Evolutionary conservation across 2,113 vertebrate species (phyloP), one percentile per base, ranked within the genome.

Genomic region (Hippocampus comes): DNA sequence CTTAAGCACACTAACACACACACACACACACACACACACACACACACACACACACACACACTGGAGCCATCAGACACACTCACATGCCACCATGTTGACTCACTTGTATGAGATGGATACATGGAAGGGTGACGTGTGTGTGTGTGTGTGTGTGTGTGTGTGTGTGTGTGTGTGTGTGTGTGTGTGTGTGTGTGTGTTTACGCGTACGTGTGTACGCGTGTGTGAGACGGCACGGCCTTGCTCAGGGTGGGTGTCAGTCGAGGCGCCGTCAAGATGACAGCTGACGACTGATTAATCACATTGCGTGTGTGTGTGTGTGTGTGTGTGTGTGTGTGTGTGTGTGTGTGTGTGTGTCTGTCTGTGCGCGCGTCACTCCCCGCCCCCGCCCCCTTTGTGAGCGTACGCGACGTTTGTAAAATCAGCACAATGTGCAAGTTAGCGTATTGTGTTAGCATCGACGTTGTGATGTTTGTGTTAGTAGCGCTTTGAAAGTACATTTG

Each of bases 71-170:
- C 82, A 87, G 23, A 84, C 82, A 83, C 87, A 87, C 87, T 87
- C 82, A 68, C 80, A 84, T 86, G 85, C 85, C 85, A 65, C 83
- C 78, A 70, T 72, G 82, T 86, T 84, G 87, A 87, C 83, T 87
- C 83, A 84, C 72, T 72, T 48, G 75, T 68, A 76, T 57, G 68
- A 82, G 82, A 78, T 46, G 77, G 76, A 73, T 75, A 63, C 76
- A 68, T 76, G 71, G 57, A 46, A 55, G 65, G 80, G 12, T 61
- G 59, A 27, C 43, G 43, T 46, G 5, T 38, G 30, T 34, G 30
- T 0, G 30, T 5, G 34, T 38, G 34, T 7, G 74, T 66, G 66
- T 70, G 60, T 69, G 63, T 67, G 64, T 69, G 34, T 5, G 34
- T 7, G 72, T 20, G 56, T 18, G 48, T 71, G 68, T 67, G 75